Percentiles rank a stretch among this genome's conserved stretches.
These are phyloP conservation scores for Dendrolimus houi DNA, from an alignment of 2,888 invertebrate genomes.

Conservation along the genomic window DNA sequence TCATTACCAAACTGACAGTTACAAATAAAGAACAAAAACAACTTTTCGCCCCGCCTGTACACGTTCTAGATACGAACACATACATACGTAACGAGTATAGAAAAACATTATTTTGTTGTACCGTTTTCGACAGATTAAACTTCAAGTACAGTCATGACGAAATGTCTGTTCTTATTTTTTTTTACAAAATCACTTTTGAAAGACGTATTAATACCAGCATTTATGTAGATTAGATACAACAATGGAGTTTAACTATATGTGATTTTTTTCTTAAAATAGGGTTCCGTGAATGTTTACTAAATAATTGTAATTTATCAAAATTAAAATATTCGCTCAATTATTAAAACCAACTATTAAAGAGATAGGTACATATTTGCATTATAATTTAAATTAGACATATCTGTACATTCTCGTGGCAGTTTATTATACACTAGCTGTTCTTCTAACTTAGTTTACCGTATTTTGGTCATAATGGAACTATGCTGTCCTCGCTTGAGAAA, in stretches of 20 bases:
- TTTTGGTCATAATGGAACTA: too few species aligned
- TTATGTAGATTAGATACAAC: conserved; percentile 71
- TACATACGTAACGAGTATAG: conserved; percentile 36
- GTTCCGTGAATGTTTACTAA: not conserved
- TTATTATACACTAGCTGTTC: too few species aligned
- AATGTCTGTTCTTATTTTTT: conserved; percentile 44
- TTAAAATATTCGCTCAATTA: too few species aligned
- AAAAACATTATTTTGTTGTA: conserved; percentile 23
- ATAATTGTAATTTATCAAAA: too few species aligned
- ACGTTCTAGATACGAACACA: conserved; percentile 28
- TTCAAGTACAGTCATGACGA: conserved; percentile 37
- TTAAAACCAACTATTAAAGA: too few species aligned
- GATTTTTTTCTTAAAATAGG: not conserved
- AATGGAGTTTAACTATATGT: conserved; percentile 54
- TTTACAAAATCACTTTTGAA: conserved; percentile 69
- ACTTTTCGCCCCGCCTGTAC: conserved; percentile 16
- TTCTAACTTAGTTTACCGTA: too few species aligned
- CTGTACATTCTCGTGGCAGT: too few species aligned
- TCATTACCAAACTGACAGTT: not conserved
- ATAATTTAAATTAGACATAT: too few species aligned
- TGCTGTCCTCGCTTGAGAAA: too few species aligned
- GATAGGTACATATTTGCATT: too few species aligned
- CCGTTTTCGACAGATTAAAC: conserved; percentile 24
- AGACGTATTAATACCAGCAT: conserved; percentile 73
- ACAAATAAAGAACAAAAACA: conserved; percentile 1